Evolutionary conservation across 2,113 vertebrate genomes (phyloP).

Genomic region (Clarias batrachus): DNA sequence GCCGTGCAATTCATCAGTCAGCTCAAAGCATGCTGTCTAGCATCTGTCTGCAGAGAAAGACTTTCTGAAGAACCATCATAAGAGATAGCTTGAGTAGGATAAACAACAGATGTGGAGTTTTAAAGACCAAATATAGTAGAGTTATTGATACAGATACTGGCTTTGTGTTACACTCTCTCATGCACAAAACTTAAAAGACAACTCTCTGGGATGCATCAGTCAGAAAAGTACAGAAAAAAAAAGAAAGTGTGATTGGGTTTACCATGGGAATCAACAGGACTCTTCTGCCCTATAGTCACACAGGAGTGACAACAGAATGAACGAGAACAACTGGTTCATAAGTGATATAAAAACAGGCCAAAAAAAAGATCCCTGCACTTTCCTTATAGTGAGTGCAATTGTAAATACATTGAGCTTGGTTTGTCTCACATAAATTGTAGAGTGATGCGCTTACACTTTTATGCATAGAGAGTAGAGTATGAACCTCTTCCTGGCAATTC

Average conservation of each 20-base stretch:
- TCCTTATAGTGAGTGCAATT: background rate
- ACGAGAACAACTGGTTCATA: constrained; percentile 52
- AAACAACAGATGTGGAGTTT: constrained; percentile 31
- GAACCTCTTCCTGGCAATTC: background rate
- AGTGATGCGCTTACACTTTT: background rate
- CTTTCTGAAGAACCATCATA: constrained; percentile 13
- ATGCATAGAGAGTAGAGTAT: background rate
- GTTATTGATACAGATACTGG: constrained; percentile 3
- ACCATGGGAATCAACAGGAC: constrained; percentile 75
- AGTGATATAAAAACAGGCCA: constrained; percentile 24
- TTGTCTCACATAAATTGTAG: background rate
- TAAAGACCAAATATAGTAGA: constrained; percentile 23
- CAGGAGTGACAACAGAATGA: constrained; percentile 60
- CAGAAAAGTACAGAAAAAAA: constrained; percentile 47
- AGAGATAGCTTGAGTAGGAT: constrained; percentile 16
- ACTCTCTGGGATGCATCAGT: constrained; percentile 41
- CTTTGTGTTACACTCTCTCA: constrained; percentile 42
- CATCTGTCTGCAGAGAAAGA: constrained; percentile 10
- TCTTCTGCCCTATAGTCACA: constrained; percentile 74
- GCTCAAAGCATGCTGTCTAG: constrained; percentile 48
- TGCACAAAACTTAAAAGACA: constrained; percentile 45
- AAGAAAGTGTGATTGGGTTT: constrained; percentile 61
- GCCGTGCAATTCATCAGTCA: constrained; percentile 46
- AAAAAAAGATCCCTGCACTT: background rate
- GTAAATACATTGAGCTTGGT: background rate